Percentiles rank a stretch among this genome's conserved stretches.
Evolutionary conservation across 2,888 invertebrate genomes (phyloP).

Genomic region (Drosophila fungiperda): DNA sequence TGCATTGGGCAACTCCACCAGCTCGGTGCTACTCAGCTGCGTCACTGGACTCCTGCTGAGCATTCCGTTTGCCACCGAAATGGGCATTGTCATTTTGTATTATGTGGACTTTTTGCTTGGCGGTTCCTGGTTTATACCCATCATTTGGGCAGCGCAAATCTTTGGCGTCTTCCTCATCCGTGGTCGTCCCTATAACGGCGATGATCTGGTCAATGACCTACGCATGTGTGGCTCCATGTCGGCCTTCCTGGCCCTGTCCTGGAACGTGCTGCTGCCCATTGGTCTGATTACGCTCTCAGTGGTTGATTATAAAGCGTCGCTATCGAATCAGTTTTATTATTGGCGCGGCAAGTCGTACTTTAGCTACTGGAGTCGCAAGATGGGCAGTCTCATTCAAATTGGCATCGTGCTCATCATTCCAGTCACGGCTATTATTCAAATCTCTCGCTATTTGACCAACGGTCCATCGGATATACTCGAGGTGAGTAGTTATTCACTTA

Average conservation of each 20-base stretch:
- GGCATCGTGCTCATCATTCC: constrained; percentile 90
- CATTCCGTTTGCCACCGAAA: constrained; percentile 94
- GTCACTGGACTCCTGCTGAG: constrained; percentile 93
- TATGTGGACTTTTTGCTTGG: constrained; percentile 94
- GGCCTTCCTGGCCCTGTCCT: constrained; percentile 91
- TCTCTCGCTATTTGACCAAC: constrained; percentile 91
- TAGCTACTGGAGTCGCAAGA: constrained; percentile 91
- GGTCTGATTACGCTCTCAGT: constrained; percentile 91
- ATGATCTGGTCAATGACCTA: constrained; percentile 84
- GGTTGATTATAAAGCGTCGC: constrained; percentile 90
- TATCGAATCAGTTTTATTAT: constrained; percentile 88
- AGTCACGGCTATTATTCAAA: constrained; percentile 86
- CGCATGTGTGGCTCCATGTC: constrained; percentile 86
- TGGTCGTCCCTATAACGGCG: constrained; percentile 93
- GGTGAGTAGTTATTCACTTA: constrained; percentile 86
- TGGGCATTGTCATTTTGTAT: constrained; percentile 93
- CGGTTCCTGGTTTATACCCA: constrained; percentile 94
- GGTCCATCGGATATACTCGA: constrained; percentile 95
- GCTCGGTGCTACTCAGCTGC: constrained; percentile 91
- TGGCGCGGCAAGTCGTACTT: constrained; percentile 91
- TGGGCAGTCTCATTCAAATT: constrained; percentile 91
- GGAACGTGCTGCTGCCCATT: constrained; percentile 95
- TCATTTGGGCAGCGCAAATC: constrained; percentile 91
- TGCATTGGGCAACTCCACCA: constrained; percentile 90
- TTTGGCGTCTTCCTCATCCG: constrained; percentile 94